phyloP scores from a whole-genome alignment of 2,888 invertebrate genomes.

The Tricholauxania praeusta region DNA sequence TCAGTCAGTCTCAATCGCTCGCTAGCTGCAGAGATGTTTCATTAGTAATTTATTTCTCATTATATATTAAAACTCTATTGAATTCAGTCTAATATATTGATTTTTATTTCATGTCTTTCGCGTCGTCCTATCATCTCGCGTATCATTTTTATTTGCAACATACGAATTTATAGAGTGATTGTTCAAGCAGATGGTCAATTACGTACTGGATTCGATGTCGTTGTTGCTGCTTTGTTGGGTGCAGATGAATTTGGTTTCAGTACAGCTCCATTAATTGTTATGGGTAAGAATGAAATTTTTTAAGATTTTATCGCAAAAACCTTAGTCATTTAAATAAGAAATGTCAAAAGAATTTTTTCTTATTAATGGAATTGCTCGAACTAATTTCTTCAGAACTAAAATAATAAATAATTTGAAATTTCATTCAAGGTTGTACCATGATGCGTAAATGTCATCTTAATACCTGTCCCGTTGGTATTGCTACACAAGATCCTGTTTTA shows the following conservation, averaged over 20 bases:
- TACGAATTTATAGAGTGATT: constrained; percentile 76
- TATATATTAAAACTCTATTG: constrained; percentile 49
- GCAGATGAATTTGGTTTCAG: constrained; percentile 99
- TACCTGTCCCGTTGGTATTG: constrained; percentile 99
- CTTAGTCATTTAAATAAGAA: background rate
- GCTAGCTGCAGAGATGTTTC: constrained; percentile 62
- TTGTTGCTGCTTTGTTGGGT: constrained; percentile 94
- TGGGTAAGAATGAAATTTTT: constrained; percentile 72
- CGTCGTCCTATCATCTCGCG: constrained; percentile 22
- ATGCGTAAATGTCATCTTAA: constrained; percentile 99
- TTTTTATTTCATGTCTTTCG: constrained; percentile 58
- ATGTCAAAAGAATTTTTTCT: too few relatives aligned
- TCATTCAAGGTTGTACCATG: constrained; percentile 88
- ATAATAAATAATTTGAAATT: background rate
- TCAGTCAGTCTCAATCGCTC: constrained; percentile 52
- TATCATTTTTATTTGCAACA: constrained; percentile 43
- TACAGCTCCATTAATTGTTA: constrained; percentile 96
- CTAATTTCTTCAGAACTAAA: background rate
- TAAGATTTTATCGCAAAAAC: too few relatives aligned
- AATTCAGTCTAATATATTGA: constrained; percentile 55
- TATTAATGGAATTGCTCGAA: too few relatives aligned
- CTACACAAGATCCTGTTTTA: constrained; percentile 96
- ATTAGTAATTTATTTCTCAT: constrained; percentile 66
- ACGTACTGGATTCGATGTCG: constrained; percentile 94
- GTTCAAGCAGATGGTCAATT: constrained; percentile 97